Conservation (phyloP, 1,140 invertebrate genomes). For the Drosophila parvula region DNA sequence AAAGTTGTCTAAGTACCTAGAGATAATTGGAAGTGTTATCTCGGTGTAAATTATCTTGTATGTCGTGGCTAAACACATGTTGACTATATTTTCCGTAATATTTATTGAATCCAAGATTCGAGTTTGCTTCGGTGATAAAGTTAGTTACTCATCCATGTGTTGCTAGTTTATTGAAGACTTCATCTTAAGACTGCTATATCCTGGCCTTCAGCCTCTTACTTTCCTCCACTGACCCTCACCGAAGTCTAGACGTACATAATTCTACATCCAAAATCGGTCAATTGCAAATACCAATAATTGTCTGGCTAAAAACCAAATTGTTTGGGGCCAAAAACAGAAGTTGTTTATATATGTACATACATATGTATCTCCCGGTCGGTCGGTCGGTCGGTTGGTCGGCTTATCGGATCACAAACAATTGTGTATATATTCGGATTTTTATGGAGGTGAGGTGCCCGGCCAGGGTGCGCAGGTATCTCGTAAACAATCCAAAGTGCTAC, state of each 20-base stretch:
- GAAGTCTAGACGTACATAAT: background rate
- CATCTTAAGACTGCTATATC: too few relatives aligned
- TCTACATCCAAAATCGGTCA: background rate
- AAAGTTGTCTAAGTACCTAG: background rate
- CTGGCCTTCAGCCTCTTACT: too few relatives aligned
- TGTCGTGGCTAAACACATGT: background rate
- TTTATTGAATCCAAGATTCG: too few relatives aligned
- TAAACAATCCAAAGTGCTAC: constrained; percentile 29
- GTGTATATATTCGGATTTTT: constrained; percentile 26
- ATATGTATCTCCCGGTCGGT: background rate
- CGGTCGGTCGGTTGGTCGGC: constrained; percentile 13
- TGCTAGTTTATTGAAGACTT: too few relatives aligned
- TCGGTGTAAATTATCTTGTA: background rate
- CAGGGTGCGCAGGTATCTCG: constrained; percentile 9
- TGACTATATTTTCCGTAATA: background rate
- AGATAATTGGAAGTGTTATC: background rate
- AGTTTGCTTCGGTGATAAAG: too few relatives aligned
- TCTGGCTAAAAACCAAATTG: background rate
- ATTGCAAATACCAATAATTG: background rate
- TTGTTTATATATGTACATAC: constrained; percentile 27
- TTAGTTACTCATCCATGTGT: too few relatives aligned
- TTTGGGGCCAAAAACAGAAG: constrained; percentile 21
- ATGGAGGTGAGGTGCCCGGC: constrained; percentile 7
- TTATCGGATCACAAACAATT: constrained; percentile 44
- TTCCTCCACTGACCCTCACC: background rate